Evolutionary conservation across 2,888 invertebrate species (phyloP).

Genomic region (Xestia xanthographa): DNA sequence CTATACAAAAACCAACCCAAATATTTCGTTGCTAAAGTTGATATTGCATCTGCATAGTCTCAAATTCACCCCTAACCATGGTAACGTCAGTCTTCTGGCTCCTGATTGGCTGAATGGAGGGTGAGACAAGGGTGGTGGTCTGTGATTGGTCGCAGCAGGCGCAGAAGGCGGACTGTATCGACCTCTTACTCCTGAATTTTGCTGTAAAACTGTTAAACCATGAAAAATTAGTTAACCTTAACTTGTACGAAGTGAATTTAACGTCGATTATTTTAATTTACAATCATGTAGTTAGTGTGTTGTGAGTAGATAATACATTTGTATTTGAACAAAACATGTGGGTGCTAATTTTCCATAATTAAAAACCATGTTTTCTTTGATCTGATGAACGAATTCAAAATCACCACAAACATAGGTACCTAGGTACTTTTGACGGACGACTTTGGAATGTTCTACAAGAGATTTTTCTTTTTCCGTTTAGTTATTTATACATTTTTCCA

Average conservation of each 20-base stretch:
- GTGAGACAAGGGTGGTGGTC: slow-evolving; percentile 75
- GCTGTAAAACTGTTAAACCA: slow-evolving; percentile 45
- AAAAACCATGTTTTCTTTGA: not conserved
- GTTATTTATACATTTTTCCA: not conserved
- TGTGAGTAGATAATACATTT: not conserved
- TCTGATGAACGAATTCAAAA: not conserved
- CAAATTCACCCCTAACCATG: slow-evolving; percentile 74
- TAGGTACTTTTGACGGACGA: no score
- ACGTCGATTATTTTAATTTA: not conserved
- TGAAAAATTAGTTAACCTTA: slow-evolving; percentile 38
- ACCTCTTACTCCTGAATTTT: slow-evolving; percentile 74
- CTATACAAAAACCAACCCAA: slow-evolving; percentile 63
- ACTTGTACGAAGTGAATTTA: not conserved
- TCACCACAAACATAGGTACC: no score
- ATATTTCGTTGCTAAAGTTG: fast-evolving
- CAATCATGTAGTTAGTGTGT: not conserved
- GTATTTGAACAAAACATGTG: not conserved
- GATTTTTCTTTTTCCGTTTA: not conserved
- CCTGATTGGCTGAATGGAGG: slow-evolving; percentile 79
- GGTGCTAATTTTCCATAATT: not conserved
- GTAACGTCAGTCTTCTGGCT: slow-evolving; percentile 81
- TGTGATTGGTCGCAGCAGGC: slow-evolving; percentile 84
- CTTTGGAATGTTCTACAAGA: not conserved
- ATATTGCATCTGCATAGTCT: slow-evolving; percentile 45
- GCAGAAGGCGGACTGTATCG: slow-evolving; percentile 81